phyloP scores from a whole-genome alignment of 2,888 invertebrate genomes.

The Hermaeophaga mercurialis region DNA sequence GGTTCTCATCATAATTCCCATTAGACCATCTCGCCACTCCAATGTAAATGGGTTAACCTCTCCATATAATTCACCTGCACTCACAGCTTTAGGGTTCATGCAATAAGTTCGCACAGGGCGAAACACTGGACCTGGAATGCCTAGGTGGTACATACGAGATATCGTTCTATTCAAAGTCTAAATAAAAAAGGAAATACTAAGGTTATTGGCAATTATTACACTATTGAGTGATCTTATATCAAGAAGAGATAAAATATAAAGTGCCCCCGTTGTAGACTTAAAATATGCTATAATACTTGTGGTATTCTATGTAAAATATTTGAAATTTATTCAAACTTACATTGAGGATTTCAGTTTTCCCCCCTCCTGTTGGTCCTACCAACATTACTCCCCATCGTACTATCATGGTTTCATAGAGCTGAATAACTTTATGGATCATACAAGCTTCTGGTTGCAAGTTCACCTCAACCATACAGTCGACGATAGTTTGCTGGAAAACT shows the following conservation, averaged over 20 bases:
- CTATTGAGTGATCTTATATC: no score
- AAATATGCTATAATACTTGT: no score
- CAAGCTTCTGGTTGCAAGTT: constrained; percentile 70
- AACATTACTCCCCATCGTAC: constrained; percentile 93
- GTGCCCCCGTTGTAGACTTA: no score
- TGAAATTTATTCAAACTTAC: constrained; percentile 60
- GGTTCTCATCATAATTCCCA: constrained; percentile 70
- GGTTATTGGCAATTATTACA: not conserved
- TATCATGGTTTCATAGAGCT: constrained; percentile 88
- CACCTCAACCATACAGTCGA: constrained; percentile 60
- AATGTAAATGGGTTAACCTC: constrained; percentile 81
- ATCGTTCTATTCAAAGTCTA: constrained; percentile 76
- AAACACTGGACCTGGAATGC: constrained; percentile 66
- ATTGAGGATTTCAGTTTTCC: constrained; percentile 77
- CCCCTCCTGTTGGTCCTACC: constrained; percentile 88
- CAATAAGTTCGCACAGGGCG: constrained; percentile 77
- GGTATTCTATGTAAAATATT: no score
- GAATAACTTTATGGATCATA: constrained; percentile 78
- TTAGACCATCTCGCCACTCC: constrained; percentile 90
- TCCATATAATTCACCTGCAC: constrained; percentile 87
- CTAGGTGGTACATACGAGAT: constrained; percentile 67
- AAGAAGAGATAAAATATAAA: no score
- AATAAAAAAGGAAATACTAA: constrained; percentile 30
- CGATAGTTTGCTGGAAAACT: constrained; percentile 70
- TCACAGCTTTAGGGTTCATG: constrained; percentile 88